Conservation (phyloP, 2,888 invertebrate species). For the Andrena marginata region DNA sequence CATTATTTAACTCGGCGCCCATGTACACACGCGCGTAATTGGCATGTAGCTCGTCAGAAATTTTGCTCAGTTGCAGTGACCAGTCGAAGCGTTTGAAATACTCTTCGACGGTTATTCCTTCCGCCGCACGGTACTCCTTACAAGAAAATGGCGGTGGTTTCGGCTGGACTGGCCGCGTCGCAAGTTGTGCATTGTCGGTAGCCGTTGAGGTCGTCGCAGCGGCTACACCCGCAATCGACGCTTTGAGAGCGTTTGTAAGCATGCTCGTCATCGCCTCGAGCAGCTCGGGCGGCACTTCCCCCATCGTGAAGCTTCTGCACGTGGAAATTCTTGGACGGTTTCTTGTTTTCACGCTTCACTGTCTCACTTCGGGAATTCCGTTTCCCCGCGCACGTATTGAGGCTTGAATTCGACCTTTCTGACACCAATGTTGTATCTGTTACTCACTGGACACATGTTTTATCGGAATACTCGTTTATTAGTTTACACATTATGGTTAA, state of each 20-base stretch:
- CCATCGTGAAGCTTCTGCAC: no score
- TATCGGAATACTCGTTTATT: no score
- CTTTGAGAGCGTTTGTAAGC: background rate
- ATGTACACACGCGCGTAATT: conserved; percentile 22
- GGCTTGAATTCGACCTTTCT: no score
- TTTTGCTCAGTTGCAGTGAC: conserved; percentile 18
- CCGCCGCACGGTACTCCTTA: background rate
- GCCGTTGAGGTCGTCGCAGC: background rate
- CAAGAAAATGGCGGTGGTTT: background rate
- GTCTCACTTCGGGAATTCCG: no score
- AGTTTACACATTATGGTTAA: no score
- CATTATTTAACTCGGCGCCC: conserved; percentile 20
- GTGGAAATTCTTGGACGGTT: no score
- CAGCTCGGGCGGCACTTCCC: background rate
- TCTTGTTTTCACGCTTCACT: no score
- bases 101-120: background rate
- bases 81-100: conserved; percentile 26
- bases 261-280: background rate
- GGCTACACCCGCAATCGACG: background rate
- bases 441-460: no score
- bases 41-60: background rate
- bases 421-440: no score
- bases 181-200: background rate
- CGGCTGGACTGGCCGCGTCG: background rate
- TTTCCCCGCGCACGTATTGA: no score